Percentiles rank a stretch among this genome's conserved stretches.
phyloP scores from a whole-genome alignment of 2,113 vertebrate species.

The Ornithorhynchus anatinus region DNA sequence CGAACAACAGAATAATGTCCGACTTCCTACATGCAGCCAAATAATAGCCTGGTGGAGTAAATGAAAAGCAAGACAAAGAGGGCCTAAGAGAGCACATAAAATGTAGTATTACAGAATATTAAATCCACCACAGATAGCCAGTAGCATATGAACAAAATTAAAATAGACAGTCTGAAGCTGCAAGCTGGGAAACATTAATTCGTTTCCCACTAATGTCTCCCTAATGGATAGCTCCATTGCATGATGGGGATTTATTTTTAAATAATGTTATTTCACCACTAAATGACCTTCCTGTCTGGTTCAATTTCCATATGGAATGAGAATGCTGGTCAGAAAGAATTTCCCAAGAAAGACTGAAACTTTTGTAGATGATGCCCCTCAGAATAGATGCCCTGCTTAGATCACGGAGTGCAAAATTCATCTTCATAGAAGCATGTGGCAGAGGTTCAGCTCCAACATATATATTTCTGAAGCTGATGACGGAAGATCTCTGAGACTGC shows the following conservation, averaged over 20 bases:
- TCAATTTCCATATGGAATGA: conserved; percentile 35
- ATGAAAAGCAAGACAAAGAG: conserved; percentile 42
- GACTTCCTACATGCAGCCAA: conserved; percentile 26
- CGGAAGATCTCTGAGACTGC: background rate
- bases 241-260: conserved; percentile 48
- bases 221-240: conserved; percentile 27
- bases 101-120: conserved; percentile 33
- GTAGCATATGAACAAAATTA: conserved; percentile 48
- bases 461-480: background rate
- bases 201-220: conserved; percentile 42
- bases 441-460: background rate
- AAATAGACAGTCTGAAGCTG: conserved; percentile 44
- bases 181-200: conserved; percentile 45
- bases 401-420: background rate
- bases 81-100: conserved; percentile 35
- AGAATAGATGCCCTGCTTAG: conserved; percentile 9
- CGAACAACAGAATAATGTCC: conserved; percentile 32
- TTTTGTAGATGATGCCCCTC: conserved; percentile 15
- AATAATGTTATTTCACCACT: conserved; percentile 47
- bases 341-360: conserved; percentile 15
- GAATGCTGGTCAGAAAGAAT: conserved; percentile 14
- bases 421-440: background rate
- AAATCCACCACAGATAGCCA: conserved; percentile 39
- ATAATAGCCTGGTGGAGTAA: conserved; percentile 33
- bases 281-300: conserved; percentile 32